Evolutionary conservation across 2,888 invertebrate genomes (phyloP), one percentile per base, ranked within the genome.

Genomic region (Ephialtes manifestator): DNA sequence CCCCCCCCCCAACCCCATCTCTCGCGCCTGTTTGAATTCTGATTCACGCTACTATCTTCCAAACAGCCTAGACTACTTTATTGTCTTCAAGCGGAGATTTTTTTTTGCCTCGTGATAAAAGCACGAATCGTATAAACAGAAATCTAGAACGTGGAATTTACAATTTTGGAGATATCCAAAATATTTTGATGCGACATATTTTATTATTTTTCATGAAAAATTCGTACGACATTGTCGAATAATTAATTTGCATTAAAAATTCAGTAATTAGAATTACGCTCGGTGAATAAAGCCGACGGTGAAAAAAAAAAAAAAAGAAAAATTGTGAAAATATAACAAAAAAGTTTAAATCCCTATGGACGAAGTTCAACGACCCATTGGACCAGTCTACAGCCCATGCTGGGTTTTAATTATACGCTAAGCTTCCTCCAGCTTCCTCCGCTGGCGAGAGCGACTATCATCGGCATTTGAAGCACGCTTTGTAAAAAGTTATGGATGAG

Each of bases 21-120:
- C 63, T 24, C 20, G 76, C 65, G 76, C 65, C 76, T 24, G 76
- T 51, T 48, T 65, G 63, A 63, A 75, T 63, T 82, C 85, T 71
- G 85, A 85, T 85, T 82, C 85, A 79, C 85, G 82, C 78, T 71
- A 60, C 85, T 82, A 76, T 79, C 82, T 65, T 24, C 74, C 74
- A 53, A 55, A 72, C 63, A 70, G 63, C 63, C 60, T 53, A 39
- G 79, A 79, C 78, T 75, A 71, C 75, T 79, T 79, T 70, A 48
- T 75, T 76, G 63, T 76, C 65, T 65, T n/a, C 63, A 51, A 51
- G 48, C 75, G 43, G 51, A 78, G 55, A 67, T 74, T 81, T 74
- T 74, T 81, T 74, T 39, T 53, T 4, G 60, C 5, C 20, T 55
- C 72, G 35, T n/a, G 43, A 72, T 80, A 43, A 67, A 81, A 53